These are phyloP conservation scores for Toxotes chatareus DNA, from an alignment of 2,113 vertebrate genomes.

Conservation along the genomic window DNA sequence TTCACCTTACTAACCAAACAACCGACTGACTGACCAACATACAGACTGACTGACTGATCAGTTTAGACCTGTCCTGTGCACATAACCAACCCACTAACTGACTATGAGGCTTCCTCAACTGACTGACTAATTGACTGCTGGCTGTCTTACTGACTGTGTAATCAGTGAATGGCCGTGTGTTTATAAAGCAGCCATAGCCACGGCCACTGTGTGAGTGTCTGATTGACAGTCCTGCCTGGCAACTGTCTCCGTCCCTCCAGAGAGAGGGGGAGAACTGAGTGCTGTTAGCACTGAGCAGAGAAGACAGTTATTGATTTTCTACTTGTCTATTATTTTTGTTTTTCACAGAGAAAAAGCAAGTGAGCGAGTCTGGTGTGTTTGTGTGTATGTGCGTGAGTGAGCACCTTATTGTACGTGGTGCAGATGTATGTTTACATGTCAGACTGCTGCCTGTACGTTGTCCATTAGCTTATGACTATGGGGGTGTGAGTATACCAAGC, in stretches of 20 bases:
- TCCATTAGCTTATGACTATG: constrained; percentile 53
- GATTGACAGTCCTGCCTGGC: constrained; percentile 74
- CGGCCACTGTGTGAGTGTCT: constrained; percentile 47
- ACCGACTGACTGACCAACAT: background rate
- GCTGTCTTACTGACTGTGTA: constrained; percentile 51
- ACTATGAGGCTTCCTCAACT: constrained; percentile 15
- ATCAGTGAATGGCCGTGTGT: constrained; percentile 65
- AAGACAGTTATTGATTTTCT: constrained; percentile 80
- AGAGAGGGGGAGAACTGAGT: constrained; percentile 55
- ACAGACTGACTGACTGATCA: constrained; percentile 12
- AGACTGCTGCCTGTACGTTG: constrained; percentile 40
- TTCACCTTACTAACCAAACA: background rate
- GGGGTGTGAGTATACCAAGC: constrained; percentile 27
- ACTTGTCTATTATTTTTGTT: constrained; percentile 80
- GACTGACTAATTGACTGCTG: constrained; percentile 57
- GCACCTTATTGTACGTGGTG: constrained; percentile 3
- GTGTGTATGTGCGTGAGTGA: constrained; percentile 10
- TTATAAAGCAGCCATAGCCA: constrained; percentile 57
- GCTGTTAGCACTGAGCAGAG: constrained; percentile 72
- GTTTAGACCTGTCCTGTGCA: background rate
- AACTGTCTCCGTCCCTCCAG: constrained; percentile 63
- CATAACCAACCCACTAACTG: constrained; percentile 24
- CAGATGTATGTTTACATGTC: constrained; percentile 28
- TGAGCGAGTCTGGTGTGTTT: constrained; percentile 35
- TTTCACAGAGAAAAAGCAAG: constrained; percentile 64